Evolutionary conservation across 2,797 vertebrate genomes (phyloP).

Genomic region (Atherinosoma microstoma): DNA sequence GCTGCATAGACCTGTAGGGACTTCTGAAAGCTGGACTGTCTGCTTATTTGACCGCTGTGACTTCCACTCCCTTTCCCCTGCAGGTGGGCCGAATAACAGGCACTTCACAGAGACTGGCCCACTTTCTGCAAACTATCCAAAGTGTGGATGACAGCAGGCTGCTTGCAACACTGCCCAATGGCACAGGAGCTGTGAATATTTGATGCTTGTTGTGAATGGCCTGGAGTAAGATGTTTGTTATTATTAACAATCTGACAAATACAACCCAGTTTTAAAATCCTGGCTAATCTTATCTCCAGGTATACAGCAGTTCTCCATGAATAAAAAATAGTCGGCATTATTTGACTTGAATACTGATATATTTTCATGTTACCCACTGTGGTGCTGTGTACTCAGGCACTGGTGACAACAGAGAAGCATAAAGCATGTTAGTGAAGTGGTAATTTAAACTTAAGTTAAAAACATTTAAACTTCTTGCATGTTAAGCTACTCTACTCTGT

Average conservation of each 20-base stretch:
- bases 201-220: slow-evolving; percentile 57
- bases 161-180: slow-evolving; percentile 10
- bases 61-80: slow-evolving; percentile 31
- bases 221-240: slow-evolving; percentile 32
- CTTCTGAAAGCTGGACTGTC: slow-evolving; percentile 33
- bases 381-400: background rate
- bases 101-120: slow-evolving; percentile 22
- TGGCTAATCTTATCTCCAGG: background rate
- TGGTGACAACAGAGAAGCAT: background rate
- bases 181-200: slow-evolving; percentile 60
- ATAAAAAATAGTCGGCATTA: background rate
- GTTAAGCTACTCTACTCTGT: background rate
- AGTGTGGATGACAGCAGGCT: slow-evolving; percentile 14
- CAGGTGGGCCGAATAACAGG: slow-evolving; percentile 47
- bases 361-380: background rate
- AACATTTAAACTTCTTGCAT: background rate
- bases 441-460: background rate
- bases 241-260: slow-evolving; percentile 45
- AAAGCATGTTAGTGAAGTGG: background rate
- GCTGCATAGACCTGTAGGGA: slow-evolving; percentile 14
- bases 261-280: slow-evolving; percentile 11
- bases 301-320: background rate
- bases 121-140: slow-evolving; percentile 37
- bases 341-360: background rate
- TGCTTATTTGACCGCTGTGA: slow-evolving; percentile 41